Base-by-base conservation (phyloP, 2,888 invertebrate genomes). In the Diaperis boleti region DNA sequence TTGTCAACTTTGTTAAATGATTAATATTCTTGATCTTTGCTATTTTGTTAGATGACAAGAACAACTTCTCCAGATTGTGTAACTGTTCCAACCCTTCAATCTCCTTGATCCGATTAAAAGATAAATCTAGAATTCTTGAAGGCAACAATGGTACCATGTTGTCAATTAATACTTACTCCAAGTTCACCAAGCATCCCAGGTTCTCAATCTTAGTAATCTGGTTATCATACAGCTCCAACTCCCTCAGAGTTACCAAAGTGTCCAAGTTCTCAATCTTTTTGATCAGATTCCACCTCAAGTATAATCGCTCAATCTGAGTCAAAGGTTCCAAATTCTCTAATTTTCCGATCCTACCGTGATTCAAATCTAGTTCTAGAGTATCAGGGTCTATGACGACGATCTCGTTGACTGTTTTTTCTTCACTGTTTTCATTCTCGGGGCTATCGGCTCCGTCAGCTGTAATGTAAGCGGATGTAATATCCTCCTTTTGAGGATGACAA, bases 161-260 rank as follows among this genome's bases (percentile, higher is more conserved):
- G n/a, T n/a, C n/a, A n/a, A n/a, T n/a, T n/a, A n/a, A n/a, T n/a
- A 64, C 91, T 87, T 85, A 95, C 94, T 95, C 90, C 42, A 99
- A 84, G 83, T 97, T 96, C 1, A 92, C 89, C 7, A 99, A 86
- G 7, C 85, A 80, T 56, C 94, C 92, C 59, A 99, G 84, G 79
- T 96, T 96, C 81, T 96, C 96, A 70, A 99, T 94, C 69, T 89
- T 87, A 0, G 90, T 90, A 49, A 99, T 91, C 83, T 98, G 97
- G 83, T 99, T 99, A 81, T 99, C 99, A 81, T 98, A 97, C 2
- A 99, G 83, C 77, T 99, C 98, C 42, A 99, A 82, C 77, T 98
- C 96, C 11, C 86, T 86, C 7, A 99, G 84, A 0, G 91, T 92
- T 1, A 85, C 86, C 13, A 98, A 82, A 0, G 88, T 89, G 45